A percentile compares a stretch with the other conserved stretches of the same genome.
Conservation (phyloP, 2,113 vertebrate genomes). For the Emydocephalus ijimae region DNA sequence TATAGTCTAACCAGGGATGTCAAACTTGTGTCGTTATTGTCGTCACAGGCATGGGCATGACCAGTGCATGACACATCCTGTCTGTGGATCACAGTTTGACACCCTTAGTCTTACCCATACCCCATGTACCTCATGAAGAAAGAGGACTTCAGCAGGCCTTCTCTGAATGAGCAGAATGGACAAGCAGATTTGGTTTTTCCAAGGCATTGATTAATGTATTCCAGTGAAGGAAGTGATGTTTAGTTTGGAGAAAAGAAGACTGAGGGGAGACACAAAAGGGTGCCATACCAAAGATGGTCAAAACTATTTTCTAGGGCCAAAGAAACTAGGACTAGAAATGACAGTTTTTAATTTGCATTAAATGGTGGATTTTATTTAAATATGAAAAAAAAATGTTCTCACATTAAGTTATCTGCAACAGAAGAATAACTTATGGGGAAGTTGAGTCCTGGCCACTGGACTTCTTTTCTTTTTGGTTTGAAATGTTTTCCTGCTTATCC, state of each 20-base stretch:
- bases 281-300: background rate
- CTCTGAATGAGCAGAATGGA: no score
- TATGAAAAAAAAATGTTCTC: background rate
- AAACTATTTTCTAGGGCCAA: background rate
- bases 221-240: background rate
- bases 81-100: accelerated
- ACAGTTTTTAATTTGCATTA: background rate
- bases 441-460: background rate
- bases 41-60: no score
- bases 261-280: no score
- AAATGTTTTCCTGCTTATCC: background rate
- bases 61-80: no score
- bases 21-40: no score
- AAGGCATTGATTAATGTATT: background rate
- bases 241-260: background rate
- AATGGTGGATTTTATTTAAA: background rate
- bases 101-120: background rate
- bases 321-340: background rate
- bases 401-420: background rate
- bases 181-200: background rate
- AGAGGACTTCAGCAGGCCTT: background rate
- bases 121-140: background rate
- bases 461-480: background rate
- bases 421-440: background rate
- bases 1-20: background rate